phyloP scores from a whole-genome alignment of 2,888 invertebrate species.

The Chaetogeoica ovagalla region DNA sequence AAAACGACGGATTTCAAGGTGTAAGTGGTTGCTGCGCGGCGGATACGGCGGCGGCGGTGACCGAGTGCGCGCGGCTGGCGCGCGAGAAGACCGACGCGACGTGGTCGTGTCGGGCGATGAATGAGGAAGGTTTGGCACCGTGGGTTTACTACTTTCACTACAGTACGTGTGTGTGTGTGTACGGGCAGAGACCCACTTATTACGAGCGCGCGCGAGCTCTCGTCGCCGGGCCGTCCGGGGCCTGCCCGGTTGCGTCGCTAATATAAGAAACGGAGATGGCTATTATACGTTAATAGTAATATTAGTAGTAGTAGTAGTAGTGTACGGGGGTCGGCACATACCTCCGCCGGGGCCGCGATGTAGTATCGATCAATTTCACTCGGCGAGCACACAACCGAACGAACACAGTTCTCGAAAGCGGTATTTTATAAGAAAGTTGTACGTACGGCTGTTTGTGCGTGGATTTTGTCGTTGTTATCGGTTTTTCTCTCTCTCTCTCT shows the following conservation, averaged over 20 bases:
- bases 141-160: slow-evolving; percentile 50
- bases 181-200: slow-evolving; percentile 48
- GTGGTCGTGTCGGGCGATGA: slow-evolving; percentile 10
- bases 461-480: not conserved
- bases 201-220: not conserved
- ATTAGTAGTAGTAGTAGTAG: too few species aligned
- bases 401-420: slow-evolving; percentile 48
- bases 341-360: not conserved
- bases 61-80: not conserved
- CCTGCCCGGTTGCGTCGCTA: not conserved
- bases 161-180: too few species aligned
- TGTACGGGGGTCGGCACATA: slow-evolving; percentile 27
- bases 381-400: slow-evolving; percentile 12
- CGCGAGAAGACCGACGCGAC: slow-evolving; percentile 1
- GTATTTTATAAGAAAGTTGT: slow-evolving; percentile 51
- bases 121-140: slow-evolving; percentile 53
- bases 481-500: too few species aligned
- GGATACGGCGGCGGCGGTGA: too few species aligned
- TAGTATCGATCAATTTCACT: slow-evolving; percentile 52
- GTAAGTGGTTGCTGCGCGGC: too few species aligned
- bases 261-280: not conserved
- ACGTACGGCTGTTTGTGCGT: not conserved
- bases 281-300: too few species aligned
- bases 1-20: too few species aligned
- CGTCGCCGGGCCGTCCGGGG: not conserved